A percentile compares a stretch with the other conserved stretches of the same genome.
These are phyloP conservation scores for Margaritifera margaritifera DNA, from an alignment of 2,888 invertebrate species.

Conservation along the genomic window DNA sequence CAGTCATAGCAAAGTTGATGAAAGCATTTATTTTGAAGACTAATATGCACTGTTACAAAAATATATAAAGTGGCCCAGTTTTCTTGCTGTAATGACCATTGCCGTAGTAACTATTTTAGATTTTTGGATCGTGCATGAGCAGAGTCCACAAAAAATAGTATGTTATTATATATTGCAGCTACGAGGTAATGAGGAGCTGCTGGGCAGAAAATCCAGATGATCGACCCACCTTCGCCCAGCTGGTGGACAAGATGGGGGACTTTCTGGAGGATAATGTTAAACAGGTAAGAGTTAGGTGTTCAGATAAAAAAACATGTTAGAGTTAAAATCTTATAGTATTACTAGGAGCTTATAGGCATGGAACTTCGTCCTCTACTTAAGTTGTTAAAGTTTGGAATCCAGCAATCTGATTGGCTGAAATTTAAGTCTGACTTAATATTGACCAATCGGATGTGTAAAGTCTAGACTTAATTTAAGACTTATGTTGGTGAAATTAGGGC, in stretches of 20 bases:
- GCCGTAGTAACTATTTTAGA: no score
- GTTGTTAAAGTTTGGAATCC: background rate
- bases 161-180: conserved; percentile 41
- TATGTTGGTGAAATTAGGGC: no score
- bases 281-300: conserved; percentile 54
- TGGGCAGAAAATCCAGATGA: conserved; percentile 69
- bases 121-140: no score
- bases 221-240: conserved; percentile 65
- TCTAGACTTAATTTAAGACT: no score
- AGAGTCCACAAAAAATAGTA: no score
- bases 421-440: background rate
- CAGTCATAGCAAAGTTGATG: no score
- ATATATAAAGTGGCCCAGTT: no score
- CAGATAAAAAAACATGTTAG: background rate
- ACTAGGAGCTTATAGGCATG: background rate
- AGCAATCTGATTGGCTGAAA: background rate
- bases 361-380: background rate
- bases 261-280: conserved; percentile 80
- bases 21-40: no score
- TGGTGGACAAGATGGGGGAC: conserved; percentile 71
- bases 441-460: background rate
- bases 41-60: no score
- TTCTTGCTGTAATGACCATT: background rate
- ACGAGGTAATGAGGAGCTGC: conserved; percentile 64
- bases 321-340: background rate